Conservation (phyloP, 2,888 invertebrate genomes). For the Amiota mariae region DNA sequence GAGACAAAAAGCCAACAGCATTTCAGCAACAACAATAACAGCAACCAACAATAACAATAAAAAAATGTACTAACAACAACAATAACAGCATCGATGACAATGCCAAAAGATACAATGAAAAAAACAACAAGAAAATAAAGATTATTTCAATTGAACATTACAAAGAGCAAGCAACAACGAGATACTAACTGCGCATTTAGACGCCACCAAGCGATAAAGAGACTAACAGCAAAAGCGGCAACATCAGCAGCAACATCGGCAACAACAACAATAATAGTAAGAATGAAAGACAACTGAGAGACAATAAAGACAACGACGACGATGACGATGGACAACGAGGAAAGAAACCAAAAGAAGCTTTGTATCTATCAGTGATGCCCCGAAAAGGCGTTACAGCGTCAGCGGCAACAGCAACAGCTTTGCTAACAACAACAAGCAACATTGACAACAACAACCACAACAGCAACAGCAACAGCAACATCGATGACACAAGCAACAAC, state of each 20-base stretch:
- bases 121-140: constrained; percentile 6
- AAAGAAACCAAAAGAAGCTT: not conserved
- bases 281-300: not conserved
- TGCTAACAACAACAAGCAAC: constrained; percentile 8
- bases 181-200: constrained; percentile 6
- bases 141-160: constrained; percentile 18
- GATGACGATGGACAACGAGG: not conserved
- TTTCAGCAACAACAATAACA: not conserved
- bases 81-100: not conserved
- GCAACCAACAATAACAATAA: not conserved
- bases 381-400: constrained; percentile 31
- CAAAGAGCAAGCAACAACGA: constrained; percentile 12
- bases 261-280: not conserved
- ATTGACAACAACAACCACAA: not conserved
- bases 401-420: constrained; percentile 22
- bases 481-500: not conserved
- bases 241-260: not conserved
- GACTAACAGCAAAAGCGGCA: not conserved
- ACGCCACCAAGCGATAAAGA: constrained; percentile 12
- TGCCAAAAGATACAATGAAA: not conserved
- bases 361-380: constrained; percentile 28
- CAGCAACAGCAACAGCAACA: not conserved
- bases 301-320: constrained; percentile 3
- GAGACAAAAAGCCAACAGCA: constrained; percentile 18
- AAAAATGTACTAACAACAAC: not conserved